Evolutionary conservation across 2,888 invertebrate genomes (phyloP).

Genomic region (Cerastis rubricosa): DNA sequence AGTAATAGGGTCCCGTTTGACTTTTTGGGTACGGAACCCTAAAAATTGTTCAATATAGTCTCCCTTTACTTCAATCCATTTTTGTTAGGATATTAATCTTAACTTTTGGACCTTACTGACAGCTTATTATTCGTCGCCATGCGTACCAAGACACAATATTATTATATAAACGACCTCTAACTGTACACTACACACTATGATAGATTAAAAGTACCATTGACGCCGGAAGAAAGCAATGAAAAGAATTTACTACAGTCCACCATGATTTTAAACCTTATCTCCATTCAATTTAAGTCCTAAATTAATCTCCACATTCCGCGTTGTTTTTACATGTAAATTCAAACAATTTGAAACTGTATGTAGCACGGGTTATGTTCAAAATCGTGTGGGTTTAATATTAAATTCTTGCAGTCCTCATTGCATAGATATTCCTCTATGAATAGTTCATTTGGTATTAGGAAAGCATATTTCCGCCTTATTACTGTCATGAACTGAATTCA

Average conservation of each 20-base stretch:
- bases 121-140: too few species aligned
- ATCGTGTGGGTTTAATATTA: background rate
- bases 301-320: background rate
- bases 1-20: too few species aligned
- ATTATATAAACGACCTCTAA: background rate
- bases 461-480: conserved; percentile 48
- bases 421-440: conserved; percentile 21
- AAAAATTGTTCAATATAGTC: too few species aligned
- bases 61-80: too few species aligned
- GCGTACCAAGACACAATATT: background rate
- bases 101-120: too few species aligned
- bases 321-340: background rate
- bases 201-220: background rate
- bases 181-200: background rate
- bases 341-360: conserved; percentile 6
- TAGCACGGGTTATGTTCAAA: background rate
- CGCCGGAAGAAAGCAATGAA: conserved; percentile 5
- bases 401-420: background rate
- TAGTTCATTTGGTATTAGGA: conserved; percentile 33
- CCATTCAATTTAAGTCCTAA: background rate
- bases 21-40: too few species aligned
- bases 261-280: conserved; percentile 6
- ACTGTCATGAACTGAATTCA: conserved; percentile 28
- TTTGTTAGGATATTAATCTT: too few species aligned
- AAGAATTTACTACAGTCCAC: background rate